Evolutionary conservation across 2,113 vertebrate species (phyloP).

Genomic region (Mirza zaza): DNA sequence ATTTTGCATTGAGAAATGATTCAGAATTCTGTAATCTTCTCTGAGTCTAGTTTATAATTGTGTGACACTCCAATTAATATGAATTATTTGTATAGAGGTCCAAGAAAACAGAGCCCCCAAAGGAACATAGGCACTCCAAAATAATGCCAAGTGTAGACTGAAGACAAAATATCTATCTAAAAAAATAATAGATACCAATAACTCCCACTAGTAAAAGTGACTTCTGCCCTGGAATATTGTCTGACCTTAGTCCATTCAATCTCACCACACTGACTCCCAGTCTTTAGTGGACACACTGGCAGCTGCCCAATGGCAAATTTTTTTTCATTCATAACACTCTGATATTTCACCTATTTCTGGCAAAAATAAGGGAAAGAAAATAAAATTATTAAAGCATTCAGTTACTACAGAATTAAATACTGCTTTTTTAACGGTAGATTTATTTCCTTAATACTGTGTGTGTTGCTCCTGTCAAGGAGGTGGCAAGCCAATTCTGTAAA

Average conservation of each 20-base stretch:
- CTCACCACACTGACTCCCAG: background rate
- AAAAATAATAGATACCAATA: background rate
- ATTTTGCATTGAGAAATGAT: background rate
- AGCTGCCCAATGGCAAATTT: background rate
- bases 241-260: background rate
- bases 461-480: background rate
- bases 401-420: background rate
- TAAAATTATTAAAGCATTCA: background rate
- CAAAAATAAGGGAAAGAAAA: background rate
- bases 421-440: background rate
- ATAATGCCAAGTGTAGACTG: background rate
- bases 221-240: background rate
- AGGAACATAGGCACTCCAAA: background rate
- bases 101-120: background rate
- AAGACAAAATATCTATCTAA: background rate
- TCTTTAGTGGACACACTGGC: background rate
- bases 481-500: background rate
- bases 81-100: background rate
- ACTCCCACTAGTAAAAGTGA: background rate
- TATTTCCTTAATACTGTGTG: background rate
- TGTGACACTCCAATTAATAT: background rate
- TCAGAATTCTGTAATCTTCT: background rate
- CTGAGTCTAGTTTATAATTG: background rate
- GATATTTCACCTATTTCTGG: background rate
- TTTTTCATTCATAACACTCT: background rate